Evolutionary conservation across 2,797 vertebrate species (phyloP), one percentile per base, ranked within the genome.

Genomic region (Synaphobranchus kaupii): DNA sequence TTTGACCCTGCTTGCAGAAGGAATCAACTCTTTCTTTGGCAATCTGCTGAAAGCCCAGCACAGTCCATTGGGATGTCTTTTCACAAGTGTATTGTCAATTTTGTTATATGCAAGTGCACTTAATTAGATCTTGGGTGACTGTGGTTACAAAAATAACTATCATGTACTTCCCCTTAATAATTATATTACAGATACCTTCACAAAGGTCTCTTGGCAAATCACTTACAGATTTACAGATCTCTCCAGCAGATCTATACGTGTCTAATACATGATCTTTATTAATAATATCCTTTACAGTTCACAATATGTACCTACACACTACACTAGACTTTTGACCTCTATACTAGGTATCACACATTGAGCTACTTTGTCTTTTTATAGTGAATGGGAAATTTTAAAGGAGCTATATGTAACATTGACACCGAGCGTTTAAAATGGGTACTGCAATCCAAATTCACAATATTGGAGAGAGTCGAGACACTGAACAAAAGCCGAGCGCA

Each of bases 281-380:
- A 20, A 47, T 78, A 44, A 44, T 44, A 73, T 68, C 7, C 5
- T 68, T n/a, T 10, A 68, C 4, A 9, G n/a, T n/a, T 68, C 25
- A 68, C 25, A 68, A 68, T 34, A 66, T 66, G 28, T 31, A 34
- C 10, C 34, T 3, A 17, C 17, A 44, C 39, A 44, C 73, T 50
- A 47, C 2, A 81, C 25, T 47, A 10, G 15, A 85, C 83, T 85
- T 28, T 83, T 83, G 83, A 73, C 28, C 39, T 89, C 84, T n/a
- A 22, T 54, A 88, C 71, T 31, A 39, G 85, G 85, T 90, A 89
- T 86, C 84, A 89, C 89, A 78, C 78, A 20, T 88, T 86, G 71
- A 73, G 83, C 84, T 84, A 85, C 48, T 60, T 85, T 50, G 63
- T 34, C 25, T 54, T 89, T 89, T 85, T 83, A 48, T 84, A 80